Evolutionary conservation across 2,113 vertebrate genomes (phyloP), one percentile per base, ranked within the genome.

Genomic region (Carassius carassius): DNA sequence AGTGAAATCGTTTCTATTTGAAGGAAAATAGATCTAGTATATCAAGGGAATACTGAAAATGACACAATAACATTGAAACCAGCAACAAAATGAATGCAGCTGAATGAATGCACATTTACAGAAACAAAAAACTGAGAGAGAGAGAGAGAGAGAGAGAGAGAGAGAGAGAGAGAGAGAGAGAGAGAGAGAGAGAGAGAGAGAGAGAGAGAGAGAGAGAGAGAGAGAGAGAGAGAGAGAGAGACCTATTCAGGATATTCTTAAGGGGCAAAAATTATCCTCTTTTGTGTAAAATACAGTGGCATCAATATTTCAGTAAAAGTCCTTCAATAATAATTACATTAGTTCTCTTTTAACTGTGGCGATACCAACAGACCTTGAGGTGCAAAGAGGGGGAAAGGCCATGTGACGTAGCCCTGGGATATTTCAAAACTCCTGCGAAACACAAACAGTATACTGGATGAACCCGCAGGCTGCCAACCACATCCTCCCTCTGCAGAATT

Each of bases 361-460:
- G 35, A 75, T 81, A 69, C 35, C 16, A n/a, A 76, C 14, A 86
- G 67, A 83, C 60, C 73, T 79, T 47, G 65, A 76, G 83, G 23
- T 75, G 70, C 58, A 81, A 54, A 83, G 85, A 69, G 44, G 47
- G 11, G 32, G 21, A 60, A 41, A 76, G 82, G 49, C 35, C 70
- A 54, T 62, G 51, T 72, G 14, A n/a, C 6, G 3, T n/a, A 51
- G 8, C 87, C 62, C 63, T 63, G 51, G 80, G 78, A 82, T 35
- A 37, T 82, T 81, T 81, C 41, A 44, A 74, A 81, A 86, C 67
- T 32, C 37, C 78, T 78, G 56, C n/a, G 67, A 75, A 72, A 88
- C 25, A 85, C 44, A 81, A 85, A 88, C 79, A 88, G 78, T 63
- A 87, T 25, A 29, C 78, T n/a, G 29, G 12, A 12, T 81, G 84